phyloP scores from a whole-genome alignment of 2,113 vertebrate genomes.

The Tympanuchus pallidicinctus region DNA sequence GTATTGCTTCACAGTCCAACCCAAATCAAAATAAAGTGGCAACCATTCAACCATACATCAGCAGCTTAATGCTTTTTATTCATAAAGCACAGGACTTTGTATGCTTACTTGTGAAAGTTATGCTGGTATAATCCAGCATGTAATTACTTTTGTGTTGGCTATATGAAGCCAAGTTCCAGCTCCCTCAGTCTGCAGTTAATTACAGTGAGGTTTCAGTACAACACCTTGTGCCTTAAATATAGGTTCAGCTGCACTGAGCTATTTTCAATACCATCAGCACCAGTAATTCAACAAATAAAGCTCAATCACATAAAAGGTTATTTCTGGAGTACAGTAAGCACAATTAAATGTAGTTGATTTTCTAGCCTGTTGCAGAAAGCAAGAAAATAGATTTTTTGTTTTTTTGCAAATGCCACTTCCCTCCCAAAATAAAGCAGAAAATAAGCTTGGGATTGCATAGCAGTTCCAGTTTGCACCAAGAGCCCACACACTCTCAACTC shows the following conservation, averaged over 20 bases:
- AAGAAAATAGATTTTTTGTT: not conserved
- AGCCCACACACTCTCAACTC: not conserved
- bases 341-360: not conserved
- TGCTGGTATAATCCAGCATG: not conserved
- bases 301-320: not conserved
- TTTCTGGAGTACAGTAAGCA: not conserved
- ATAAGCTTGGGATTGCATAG: not conserved
- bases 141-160: not conserved
- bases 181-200: not conserved
- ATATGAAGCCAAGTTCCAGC: not conserved
- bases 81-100: not conserved
- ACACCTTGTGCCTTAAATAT: not conserved
- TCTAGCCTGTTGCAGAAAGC: not conserved
- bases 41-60: not conserved
- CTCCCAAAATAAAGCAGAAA: not conserved
- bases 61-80: not conserved
- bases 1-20: not conserved
- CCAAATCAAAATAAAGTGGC: not conserved
- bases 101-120: not conserved
- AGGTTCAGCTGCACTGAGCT: not conserved
- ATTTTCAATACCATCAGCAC: not conserved
- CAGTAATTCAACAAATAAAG: not conserved
- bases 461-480: not conserved
- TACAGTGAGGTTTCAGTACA: not conserved
- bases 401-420: not conserved